phyloP scores from a whole-genome alignment of 92 coral and sea anemone genomes.

The Parazoanthus swiftii region DNA sequence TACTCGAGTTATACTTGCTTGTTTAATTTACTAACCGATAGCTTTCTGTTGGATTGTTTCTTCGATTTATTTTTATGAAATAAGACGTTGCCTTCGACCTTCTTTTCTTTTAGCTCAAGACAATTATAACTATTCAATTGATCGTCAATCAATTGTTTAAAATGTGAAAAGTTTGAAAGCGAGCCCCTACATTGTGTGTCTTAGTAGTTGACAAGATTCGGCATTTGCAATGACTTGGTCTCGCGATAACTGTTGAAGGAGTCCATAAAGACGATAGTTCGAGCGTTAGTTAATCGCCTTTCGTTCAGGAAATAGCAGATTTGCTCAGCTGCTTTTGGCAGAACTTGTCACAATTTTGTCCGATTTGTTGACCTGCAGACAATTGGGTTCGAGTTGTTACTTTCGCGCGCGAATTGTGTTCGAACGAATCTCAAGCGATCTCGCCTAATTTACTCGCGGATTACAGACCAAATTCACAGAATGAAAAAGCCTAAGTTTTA shows the following conservation, averaged over 20 bases:
- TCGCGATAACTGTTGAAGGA: background rate
- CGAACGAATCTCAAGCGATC: background rate
- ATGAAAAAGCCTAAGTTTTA: background rate
- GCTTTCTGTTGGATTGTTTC: background rate
- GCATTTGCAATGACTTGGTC: background rate
- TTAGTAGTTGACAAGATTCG: no score
- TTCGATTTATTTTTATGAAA: background rate
- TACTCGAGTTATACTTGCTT: no score
- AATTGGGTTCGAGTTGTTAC: background rate
- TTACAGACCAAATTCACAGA: background rate
- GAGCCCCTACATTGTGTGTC: background rate
- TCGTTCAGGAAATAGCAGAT: background rate
- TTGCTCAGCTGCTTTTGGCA: slow-evolving; percentile 11
- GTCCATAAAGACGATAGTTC: background rate
- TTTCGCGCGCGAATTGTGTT: slow-evolving; percentile 5
- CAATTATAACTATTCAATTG: background rate
- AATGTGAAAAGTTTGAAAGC: background rate
- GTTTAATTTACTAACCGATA: no score
- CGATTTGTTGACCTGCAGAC: background rate
- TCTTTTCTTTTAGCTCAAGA: background rate
- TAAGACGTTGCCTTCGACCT: background rate
- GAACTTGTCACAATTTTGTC: background rate
- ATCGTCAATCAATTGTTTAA: slow-evolving; percentile 1
- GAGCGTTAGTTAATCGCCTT: background rate
- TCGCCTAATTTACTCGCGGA: background rate